phyloP scores from a whole-genome alignment of 1,140 invertebrate species.

The Diuraphis noxia region DNA sequence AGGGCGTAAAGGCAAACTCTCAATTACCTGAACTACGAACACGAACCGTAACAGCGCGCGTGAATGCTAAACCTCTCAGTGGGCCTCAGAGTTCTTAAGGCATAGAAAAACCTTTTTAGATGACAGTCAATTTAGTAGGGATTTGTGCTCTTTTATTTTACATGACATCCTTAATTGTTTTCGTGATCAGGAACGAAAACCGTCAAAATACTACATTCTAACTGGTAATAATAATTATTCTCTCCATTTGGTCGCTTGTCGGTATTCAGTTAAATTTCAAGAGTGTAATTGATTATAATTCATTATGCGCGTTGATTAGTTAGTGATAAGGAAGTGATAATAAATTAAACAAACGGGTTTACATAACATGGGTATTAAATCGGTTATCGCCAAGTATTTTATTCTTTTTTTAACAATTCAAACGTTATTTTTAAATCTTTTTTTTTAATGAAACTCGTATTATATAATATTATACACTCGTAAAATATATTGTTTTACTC shows the following conservation, averaged over 20 bases:
- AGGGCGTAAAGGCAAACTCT: not conserved
- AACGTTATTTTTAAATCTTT: not conserved
- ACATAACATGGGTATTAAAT: not conserved
- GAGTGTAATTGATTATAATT: slow-evolving; percentile 10
- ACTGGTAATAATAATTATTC: not conserved
- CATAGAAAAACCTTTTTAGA: not conserved
- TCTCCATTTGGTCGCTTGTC: not conserved
- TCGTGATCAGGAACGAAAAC: not conserved
- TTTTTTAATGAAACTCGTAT: not conserved
- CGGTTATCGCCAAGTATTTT: too few species aligned
- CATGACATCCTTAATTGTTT: not conserved
- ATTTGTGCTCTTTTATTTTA: not conserved
- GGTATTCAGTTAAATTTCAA: not conserved
- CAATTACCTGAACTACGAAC: not conserved
- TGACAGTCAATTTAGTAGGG: not conserved
- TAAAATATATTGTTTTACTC: slow-evolving; percentile 7
- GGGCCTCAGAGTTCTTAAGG: slow-evolving; percentile 4
- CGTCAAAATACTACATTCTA: slow-evolving; percentile 10
- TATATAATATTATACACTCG: not conserved
- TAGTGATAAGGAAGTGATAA: not conserved
- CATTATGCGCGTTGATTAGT: not conserved
- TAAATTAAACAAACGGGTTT: not conserved
- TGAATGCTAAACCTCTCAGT: not conserved
- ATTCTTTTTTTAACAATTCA: not conserved
- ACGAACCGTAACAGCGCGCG: not conserved